Evolutionary conservation across 2,797 vertebrate genomes (phyloP).

Genomic region (Psittacula echo): DNA sequence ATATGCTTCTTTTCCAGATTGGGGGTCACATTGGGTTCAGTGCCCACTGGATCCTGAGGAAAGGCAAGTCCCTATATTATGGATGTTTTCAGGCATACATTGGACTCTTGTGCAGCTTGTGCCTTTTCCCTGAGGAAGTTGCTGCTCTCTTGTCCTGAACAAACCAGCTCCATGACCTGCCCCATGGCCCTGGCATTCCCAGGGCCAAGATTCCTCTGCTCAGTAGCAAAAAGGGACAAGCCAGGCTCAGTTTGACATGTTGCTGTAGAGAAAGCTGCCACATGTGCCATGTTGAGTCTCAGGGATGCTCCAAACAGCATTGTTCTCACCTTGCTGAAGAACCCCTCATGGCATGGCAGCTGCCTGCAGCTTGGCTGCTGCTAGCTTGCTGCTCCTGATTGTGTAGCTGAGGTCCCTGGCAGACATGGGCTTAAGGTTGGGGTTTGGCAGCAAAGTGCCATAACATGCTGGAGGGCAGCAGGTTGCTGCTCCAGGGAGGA

Average conservation of each 20-base stretch:
- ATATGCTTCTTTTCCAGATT: neutral
- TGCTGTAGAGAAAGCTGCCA: rapidly evolving
- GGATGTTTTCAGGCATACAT: rapidly evolving
- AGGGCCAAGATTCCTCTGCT: neutral
- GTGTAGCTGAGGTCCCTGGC: neutral
- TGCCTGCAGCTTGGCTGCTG: neutral
- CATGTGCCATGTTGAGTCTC: rapidly evolving
- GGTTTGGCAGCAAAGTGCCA: neutral
- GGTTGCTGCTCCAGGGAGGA: neutral
- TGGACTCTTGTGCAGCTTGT: neutral
- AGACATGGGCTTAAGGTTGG: neutral
- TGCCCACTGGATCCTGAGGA: rapidly evolving
- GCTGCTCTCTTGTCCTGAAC: neutral
- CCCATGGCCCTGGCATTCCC: neutral
- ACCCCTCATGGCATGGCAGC: rapidly evolving
- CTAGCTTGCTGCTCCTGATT: neutral
- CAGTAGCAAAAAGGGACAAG: neutral
- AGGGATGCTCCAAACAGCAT: neutral
- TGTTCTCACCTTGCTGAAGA: neutral
- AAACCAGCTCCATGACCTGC: neutral
- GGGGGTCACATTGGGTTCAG: neutral
- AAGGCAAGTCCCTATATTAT: rapidly evolving
- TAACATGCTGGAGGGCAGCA: neutral
- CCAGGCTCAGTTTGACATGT: neutral
- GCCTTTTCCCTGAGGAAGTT: neutral